phyloP scores from a whole-genome alignment of 2,888 invertebrate species.

The Dendrolimus houi region DNA sequence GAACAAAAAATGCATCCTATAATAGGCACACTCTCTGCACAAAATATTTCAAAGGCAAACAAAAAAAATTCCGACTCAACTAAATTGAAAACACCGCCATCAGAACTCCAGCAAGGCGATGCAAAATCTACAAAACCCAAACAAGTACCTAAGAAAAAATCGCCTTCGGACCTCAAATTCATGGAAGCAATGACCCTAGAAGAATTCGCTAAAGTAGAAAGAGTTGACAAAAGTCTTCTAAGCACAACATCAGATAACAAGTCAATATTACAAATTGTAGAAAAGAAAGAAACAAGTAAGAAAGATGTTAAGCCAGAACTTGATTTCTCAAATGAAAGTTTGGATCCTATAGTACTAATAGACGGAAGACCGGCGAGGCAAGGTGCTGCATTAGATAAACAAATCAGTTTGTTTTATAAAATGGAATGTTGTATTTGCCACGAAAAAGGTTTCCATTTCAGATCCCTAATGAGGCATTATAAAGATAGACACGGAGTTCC shows the following conservation, averaged over 20 bases:
- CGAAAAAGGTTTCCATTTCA: constrained; percentile 57
- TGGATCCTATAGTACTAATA: constrained; percentile 52
- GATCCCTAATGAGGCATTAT: constrained; percentile 65
- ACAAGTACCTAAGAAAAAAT: constrained; percentile 35
- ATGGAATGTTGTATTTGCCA: constrained; percentile 72
- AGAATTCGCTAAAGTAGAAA: constrained; percentile 54
- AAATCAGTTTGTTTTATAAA: constrained; percentile 65
- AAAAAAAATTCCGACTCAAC: constrained; percentile 13
- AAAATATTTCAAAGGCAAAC: constrained; percentile 23
- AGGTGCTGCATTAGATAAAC: constrained; percentile 56
- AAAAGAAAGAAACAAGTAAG: constrained; percentile 14
- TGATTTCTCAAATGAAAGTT: constrained; percentile 27
- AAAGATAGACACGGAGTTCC: constrained; percentile 68
- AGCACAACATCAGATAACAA: constrained; percentile 21
- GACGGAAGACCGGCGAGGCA: constrained; percentile 62
- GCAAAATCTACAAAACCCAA: constrained; percentile 28
- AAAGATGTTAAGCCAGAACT: constrained; percentile 16
- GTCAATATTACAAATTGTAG: constrained; percentile 6
- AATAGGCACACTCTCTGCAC: constrained; percentile 29
- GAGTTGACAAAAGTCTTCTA: constrained; percentile 47
- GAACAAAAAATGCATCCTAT: constrained; percentile 33
- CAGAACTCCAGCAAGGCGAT: constrained; percentile 52
- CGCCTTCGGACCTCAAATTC: constrained; percentile 47
- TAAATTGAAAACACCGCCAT: constrained; percentile 20
- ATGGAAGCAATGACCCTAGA: constrained; percentile 62